Percentiles rank a stretch among this genome's conserved stretches.
Conservation (phyloP, 1,140 invertebrate genomes). For the Cepaea nemoralis region DNA sequence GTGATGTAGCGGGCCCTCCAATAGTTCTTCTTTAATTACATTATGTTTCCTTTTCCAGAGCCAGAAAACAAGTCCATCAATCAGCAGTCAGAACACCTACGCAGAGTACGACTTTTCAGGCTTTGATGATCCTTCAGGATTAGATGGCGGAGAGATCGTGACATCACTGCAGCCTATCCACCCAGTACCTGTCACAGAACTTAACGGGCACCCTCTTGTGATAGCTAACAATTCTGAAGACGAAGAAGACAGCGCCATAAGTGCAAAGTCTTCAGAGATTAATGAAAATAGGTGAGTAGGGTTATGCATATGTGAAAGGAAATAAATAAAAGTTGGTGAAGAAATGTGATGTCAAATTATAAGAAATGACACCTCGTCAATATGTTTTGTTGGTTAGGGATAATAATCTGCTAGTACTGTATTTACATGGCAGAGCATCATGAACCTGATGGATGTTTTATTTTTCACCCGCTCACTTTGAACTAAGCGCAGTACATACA, state of each 20-base stretch:
- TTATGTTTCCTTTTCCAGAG: constrained; percentile 14
- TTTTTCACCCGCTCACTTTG: too few relatives aligned
- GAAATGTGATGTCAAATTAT: too few relatives aligned
- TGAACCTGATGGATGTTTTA: too few relatives aligned
- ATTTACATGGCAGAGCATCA: too few relatives aligned
- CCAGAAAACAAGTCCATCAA: constrained; percentile 25
- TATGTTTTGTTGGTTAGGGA: too few relatives aligned
- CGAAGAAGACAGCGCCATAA: constrained; percentile 53
- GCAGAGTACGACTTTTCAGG: constrained; percentile 44
- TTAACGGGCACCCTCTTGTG: constrained; percentile 29
- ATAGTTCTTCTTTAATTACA: too few relatives aligned
- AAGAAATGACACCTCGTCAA: too few relatives aligned
- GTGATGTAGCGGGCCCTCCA: too few relatives aligned
- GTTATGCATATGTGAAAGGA: too few relatives aligned
- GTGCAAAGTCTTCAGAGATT: constrained; percentile 53
- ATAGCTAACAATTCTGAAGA: constrained; percentile 48
- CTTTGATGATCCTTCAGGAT: constrained; percentile 24
- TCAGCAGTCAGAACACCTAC: constrained; percentile 38
- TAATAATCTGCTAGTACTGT: too few relatives aligned
- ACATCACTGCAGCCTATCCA: neutral
- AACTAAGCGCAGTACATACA: too few relatives aligned
- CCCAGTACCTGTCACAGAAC: neutral
- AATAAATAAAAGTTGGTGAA: too few relatives aligned
- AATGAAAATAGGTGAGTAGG: constrained; percentile 48
- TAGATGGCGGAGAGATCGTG: neutral